Evolutionary conservation across 2,888 invertebrate genomes (phyloP).

Genomic region (Melangyna quadrimaculata): DNA sequence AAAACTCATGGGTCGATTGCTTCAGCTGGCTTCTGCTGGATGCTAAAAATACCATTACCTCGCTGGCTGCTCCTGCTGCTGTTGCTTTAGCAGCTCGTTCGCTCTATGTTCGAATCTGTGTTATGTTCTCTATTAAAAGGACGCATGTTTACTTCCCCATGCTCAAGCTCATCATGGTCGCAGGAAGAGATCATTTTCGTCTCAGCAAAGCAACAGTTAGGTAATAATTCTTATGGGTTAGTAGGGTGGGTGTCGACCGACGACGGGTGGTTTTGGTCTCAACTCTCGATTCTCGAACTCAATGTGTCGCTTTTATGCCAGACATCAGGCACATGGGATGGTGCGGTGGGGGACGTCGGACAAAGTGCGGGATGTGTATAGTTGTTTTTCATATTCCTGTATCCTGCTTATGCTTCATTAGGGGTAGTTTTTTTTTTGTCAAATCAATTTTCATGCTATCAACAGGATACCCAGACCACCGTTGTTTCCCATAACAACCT

Average conservation of each 20-base stretch:
- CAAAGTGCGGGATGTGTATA: no score
- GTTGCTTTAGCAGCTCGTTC: neutral
- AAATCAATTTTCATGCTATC: constrained; percentile 1
- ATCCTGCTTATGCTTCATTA: constrained; percentile 54
- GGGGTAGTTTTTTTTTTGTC: neutral
- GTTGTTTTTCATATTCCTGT: constrained; percentile 49
- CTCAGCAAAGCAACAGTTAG: constrained; percentile 59
- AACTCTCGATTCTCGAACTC: no score
- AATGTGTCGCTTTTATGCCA: neutral
- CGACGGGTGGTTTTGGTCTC: neutral
- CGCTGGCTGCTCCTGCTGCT: neutral
- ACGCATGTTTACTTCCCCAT: constrained; percentile 50
- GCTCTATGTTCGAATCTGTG: constrained; percentile 34
- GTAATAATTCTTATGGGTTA: constrained; percentile 54
- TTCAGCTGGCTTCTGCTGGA: constrained; percentile 43
- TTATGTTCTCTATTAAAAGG: constrained; percentile 5
- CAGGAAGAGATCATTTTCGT: constrained; percentile 1
- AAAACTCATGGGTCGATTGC: constrained; percentile 46
- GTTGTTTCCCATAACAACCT: constrained; percentile 57
- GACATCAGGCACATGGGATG: constrained; percentile 17
- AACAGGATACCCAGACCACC: constrained; percentile 32
- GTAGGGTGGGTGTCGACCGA: neutral
- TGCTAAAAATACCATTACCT: constrained; percentile 56
- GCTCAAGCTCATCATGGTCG: neutral
- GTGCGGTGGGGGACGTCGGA: neutral